These are phyloP conservation scores for Mya arenaria DNA, from an alignment of 1,140 invertebrate species.

Conservation along the genomic window DNA sequence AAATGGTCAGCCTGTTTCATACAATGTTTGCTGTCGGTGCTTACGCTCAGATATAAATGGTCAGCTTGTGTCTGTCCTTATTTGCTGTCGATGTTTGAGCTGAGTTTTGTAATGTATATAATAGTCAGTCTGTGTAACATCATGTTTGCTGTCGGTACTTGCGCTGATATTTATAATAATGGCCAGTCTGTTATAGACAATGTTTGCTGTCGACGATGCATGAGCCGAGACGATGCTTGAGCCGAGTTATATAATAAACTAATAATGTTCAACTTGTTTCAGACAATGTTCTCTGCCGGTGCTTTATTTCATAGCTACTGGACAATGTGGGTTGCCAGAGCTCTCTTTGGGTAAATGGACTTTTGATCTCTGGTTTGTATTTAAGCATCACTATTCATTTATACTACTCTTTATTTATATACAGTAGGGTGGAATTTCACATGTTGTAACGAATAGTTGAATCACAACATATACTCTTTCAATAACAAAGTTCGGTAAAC, in stretches of 20 bases:
- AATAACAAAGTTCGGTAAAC: neutral
- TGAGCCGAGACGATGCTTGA: too few species aligned
- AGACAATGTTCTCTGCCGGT: slow-evolving; percentile 8
- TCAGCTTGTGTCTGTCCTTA: too few species aligned
- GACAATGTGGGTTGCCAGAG: slow-evolving; percentile 27
- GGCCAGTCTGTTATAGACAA: neutral
- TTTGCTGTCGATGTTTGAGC: too few species aligned
- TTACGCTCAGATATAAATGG: too few species aligned
- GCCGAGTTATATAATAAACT: neutral
- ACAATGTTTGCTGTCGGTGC: neutral
- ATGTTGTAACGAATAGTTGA: too few species aligned
- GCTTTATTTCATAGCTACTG: slow-evolving; percentile 30
- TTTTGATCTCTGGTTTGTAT: neutral
- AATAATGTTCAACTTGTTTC: neutral
- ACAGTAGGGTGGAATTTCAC: neutral
- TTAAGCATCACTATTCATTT: neutral
- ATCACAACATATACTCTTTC: neutral
- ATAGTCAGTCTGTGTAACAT: neutral
- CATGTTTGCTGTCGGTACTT: neutral
- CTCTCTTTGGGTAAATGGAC: slow-evolving; percentile 11
- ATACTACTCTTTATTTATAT: neutral
- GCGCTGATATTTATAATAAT: neutral
- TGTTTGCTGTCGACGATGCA: neutral
- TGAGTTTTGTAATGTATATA: too few species aligned
- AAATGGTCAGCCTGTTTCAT: neutral